A percentile compares a stretch with the other conserved stretches of the same genome.
Conservation (phyloP, 1,140 invertebrate species). For the Dendroctonus valens region DNA sequence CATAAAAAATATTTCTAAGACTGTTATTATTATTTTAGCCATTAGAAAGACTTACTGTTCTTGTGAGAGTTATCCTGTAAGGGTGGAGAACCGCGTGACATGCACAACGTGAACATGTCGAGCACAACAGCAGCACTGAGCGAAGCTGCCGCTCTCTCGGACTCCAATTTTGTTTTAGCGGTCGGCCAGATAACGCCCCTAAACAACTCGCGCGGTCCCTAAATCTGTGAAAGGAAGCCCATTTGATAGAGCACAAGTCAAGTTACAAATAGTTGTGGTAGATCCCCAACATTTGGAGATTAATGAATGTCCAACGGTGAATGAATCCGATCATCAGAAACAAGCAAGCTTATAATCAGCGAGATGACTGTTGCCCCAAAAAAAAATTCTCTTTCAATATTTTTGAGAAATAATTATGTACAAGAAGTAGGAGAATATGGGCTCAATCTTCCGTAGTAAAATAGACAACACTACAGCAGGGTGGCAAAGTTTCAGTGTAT, state of each 20-base stretch:
- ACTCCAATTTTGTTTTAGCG: slow-evolving; percentile 3
- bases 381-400: too few species aligned
- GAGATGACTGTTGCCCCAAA: too few species aligned
- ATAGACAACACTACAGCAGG: too few species aligned
- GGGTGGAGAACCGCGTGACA: slow-evolving; percentile 45
- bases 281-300: not conserved
- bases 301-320: not conserved
- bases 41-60: slow-evolving; percentile 31
- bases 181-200: slow-evolving; percentile 17
- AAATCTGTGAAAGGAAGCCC: not conserved
- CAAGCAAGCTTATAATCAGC: too few species aligned
- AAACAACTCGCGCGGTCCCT: slow-evolving; percentile 11
- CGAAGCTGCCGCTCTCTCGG: not conserved
- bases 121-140: slow-evolving; percentile 26
- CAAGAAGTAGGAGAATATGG: too few species aligned
- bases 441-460: too few species aligned
- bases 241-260: slow-evolving; percentile 6
- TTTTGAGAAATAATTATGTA: too few species aligned
- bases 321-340: too few species aligned
- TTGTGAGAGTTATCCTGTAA: slow-evolving; percentile 38
- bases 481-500: too few species aligned
- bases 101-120: slow-evolving; percentile 48
- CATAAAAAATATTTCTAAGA: too few species aligned
- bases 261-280: slow-evolving; percentile 7
- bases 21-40: too few species aligned